Evolutionary conservation across 2,888 invertebrate genomes (phyloP).

Genomic region (Cheilosia impressa): DNA sequence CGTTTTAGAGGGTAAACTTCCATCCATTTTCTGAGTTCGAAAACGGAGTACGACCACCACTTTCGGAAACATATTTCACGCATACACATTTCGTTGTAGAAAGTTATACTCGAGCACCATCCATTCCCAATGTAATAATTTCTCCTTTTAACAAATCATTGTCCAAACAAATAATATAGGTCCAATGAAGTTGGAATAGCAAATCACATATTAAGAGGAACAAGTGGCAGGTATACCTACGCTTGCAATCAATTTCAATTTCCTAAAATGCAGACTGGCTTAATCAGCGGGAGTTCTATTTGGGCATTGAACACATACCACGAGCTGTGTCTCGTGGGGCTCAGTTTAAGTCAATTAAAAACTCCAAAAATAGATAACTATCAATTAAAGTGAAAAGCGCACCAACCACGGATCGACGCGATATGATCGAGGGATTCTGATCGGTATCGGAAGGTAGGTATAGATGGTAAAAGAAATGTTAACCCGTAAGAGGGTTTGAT

Average conservation of each 20-base stretch:
- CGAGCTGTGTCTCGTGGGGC: conserved; percentile 59
- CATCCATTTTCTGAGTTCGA: too few species aligned
- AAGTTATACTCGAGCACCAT: too few species aligned
- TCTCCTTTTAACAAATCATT: too few species aligned
- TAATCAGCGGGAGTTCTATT: conserved; percentile 65
- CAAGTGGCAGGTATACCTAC: conserved; percentile 31
- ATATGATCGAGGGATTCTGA: conserved; percentile 59
- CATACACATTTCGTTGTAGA: too few species aligned
- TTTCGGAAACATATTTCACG: too few species aligned
- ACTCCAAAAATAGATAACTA: conserved; percentile 77
- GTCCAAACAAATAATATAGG: too few species aligned
- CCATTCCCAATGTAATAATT: too few species aligned
- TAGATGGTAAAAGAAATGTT: conserved; percentile 24
- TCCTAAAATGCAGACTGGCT: conserved; percentile 57
- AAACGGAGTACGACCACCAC: too few species aligned
- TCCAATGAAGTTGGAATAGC: background rate
- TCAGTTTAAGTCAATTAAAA: conserved; percentile 77
- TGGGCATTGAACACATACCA: conserved; percentile 61
- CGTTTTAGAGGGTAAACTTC: too few species aligned
- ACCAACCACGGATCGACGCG: conserved; percentile 43
- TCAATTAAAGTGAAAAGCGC: conserved; percentile 76
- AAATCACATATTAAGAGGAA: conserved; percentile 17
- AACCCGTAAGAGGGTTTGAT: conserved; percentile 19
- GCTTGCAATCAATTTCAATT: conserved; percentile 57
- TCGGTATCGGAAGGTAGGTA: conserved; percentile 19